These are phyloP conservation scores for Drosophila nasuta DNA, from an alignment of 1,140 invertebrate genomes.

Conservation along the genomic window DNA sequence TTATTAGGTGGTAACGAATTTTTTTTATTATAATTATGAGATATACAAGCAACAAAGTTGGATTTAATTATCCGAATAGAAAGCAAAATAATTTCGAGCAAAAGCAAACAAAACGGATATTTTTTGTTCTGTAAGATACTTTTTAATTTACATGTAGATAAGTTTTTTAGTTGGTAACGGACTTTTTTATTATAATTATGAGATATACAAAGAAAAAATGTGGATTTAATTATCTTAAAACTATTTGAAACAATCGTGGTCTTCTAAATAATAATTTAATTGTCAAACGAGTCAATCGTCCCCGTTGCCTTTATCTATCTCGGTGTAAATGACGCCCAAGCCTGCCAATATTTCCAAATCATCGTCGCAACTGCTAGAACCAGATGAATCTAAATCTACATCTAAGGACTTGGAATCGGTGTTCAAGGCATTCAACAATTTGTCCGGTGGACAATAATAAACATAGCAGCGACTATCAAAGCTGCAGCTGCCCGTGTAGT, in stretches of 20 bases:
- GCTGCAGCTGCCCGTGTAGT: constrained; percentile 59
- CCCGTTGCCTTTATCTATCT: not conserved
- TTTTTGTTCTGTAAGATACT: no score
- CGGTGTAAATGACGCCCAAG: constrained; percentile 61
- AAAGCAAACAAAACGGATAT: not conserved
- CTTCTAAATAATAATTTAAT: not conserved
- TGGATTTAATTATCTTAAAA: no score
- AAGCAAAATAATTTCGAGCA: not conserved
- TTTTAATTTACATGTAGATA: no score
- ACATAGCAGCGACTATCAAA: constrained; percentile 66
- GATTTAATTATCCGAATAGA: no score
- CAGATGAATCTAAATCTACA: constrained; percentile 18
- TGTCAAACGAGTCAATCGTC: constrained; percentile 8
- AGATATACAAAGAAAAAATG: no score
- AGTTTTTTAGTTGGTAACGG: no score
- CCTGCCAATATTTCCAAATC: constrained; percentile 59
- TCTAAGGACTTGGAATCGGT: constrained; percentile 18
- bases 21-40: no score
- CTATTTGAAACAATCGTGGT: no score
- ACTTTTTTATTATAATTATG: no score
- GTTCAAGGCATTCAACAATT: constrained; percentile 25
- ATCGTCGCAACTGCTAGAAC: constrained; percentile 59
- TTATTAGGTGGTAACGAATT: no score
- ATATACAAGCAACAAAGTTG: no score
- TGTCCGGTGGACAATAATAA: constrained; percentile 66